A percentile compares a stretch with the other conserved stretches of the same genome.
Conservation (phyloP, 2,888 invertebrate species). For the Dolomedes plantarius region DNA sequence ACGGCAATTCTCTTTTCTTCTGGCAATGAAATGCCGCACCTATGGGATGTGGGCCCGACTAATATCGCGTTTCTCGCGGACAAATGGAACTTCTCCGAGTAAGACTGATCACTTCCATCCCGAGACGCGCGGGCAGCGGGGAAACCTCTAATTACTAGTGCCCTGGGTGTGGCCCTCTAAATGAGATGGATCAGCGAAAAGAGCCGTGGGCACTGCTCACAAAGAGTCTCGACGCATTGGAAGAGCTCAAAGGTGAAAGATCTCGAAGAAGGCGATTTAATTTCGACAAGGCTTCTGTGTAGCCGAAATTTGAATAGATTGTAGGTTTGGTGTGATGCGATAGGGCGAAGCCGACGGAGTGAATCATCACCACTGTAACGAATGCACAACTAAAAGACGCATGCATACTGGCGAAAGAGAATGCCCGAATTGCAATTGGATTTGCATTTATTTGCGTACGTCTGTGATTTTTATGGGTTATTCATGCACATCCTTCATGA, state of each 20-base stretch:
- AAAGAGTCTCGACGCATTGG: not conserved
- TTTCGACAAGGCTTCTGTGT: slow-evolving; percentile 5
- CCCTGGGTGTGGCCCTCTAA: slow-evolving; percentile 62
- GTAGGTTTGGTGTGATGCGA: not conserved
- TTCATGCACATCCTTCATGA: too few species aligned
- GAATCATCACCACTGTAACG: not conserved
- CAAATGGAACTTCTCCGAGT: slow-evolving; percentile 44
- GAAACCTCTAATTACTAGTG: slow-evolving; percentile 63
- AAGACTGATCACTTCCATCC: slow-evolving; percentile 64
- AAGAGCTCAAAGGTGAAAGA: not conserved
- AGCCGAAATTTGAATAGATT: slow-evolving; percentile 8
- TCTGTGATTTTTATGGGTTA: too few species aligned
- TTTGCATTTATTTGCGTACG: too few species aligned
- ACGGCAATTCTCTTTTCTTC: not conserved
- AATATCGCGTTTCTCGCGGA: slow-evolving; percentile 51
- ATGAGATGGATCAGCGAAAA: slow-evolving; percentile 55
- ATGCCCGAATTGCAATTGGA: too few species aligned
- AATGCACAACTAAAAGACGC: too few species aligned
- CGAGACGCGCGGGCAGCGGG: slow-evolving; percentile 24
- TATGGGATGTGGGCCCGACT: slow-evolving; percentile 29
- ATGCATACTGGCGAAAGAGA: too few species aligned
- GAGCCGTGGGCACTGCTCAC: not conserved
- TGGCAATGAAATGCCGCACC: slow-evolving; percentile 32
- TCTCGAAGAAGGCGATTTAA: slow-evolving; percentile 13
- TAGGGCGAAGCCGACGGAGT: not conserved